phyloP scores from a whole-genome alignment of 2,888 invertebrate genomes.

The Thera obeliscata region DNA sequence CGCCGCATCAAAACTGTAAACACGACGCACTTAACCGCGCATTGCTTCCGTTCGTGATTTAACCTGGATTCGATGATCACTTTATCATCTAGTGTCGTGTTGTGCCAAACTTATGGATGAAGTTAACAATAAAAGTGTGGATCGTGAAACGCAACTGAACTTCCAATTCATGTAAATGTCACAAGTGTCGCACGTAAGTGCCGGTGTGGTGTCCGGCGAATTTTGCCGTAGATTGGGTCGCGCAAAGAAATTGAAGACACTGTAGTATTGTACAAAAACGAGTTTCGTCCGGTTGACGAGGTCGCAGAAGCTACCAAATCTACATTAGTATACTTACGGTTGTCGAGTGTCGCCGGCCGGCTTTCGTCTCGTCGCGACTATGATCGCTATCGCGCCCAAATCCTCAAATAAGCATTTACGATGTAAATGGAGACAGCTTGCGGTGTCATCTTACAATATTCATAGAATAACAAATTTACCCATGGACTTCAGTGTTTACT shows the following conservation, averaged over 20 bases:
- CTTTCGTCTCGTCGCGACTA: slow-evolving; percentile 51
- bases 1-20: slow-evolving; percentile 79
- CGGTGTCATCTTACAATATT: slow-evolving; percentile 69
- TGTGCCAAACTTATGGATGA: slow-evolving; percentile 75
- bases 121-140: slow-evolving; percentile 57
- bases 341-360: slow-evolving; percentile 55
- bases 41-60: slow-evolving; percentile 75
- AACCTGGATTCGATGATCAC: slow-evolving; percentile 69
- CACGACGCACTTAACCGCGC: slow-evolving; percentile 76
- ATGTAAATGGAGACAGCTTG: slow-evolving; percentile 55
- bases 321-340: slow-evolving; percentile 51
- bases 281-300: slow-evolving; percentile 63
- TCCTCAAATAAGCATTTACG: slow-evolving; percentile 60
- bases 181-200: slow-evolving; percentile 66
- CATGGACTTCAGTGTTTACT: slow-evolving; percentile 13
- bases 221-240: slow-evolving; percentile 65
- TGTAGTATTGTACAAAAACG: slow-evolving; percentile 73
- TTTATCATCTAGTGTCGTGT: slow-evolving; percentile 70
- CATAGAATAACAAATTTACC: slow-evolving; percentile 58
- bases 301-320: slow-evolving; percentile 67
- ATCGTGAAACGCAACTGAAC: slow-evolving; percentile 66
- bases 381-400: slow-evolving; percentile 55
- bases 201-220: slow-evolving; percentile 72
- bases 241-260: slow-evolving; percentile 69
- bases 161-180: slow-evolving; percentile 76